Conservation (phyloP, 2,113 vertebrate genomes). For the Burhinus bistriatus region DNA sequence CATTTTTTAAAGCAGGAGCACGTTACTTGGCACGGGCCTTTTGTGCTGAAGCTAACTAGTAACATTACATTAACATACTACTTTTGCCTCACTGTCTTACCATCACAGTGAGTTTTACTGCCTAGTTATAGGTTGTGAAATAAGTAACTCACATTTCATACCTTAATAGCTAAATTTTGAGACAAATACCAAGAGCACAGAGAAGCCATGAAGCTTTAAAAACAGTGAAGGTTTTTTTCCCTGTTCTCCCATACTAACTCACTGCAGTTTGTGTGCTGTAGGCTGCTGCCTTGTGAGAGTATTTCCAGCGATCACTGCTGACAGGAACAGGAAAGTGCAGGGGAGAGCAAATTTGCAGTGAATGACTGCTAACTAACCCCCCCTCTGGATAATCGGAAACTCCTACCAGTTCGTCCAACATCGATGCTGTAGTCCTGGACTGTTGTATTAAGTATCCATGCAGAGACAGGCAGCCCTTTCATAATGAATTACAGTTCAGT, state of each 20-base stretch:
- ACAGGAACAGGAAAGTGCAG: not conserved
- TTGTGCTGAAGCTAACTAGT: not conserved
- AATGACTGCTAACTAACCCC: not conserved
- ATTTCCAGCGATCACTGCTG: not conserved
- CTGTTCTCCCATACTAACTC: not conserved
- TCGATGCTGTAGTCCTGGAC: not conserved
- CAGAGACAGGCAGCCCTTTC: not conserved
- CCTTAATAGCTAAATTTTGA: not conserved
- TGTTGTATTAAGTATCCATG: not conserved
- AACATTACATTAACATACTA: too few species aligned
- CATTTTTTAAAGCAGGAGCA: not conserved
- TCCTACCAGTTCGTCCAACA: fast-evolving
- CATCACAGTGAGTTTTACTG: not conserved
- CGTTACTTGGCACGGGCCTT: fast-evolving
- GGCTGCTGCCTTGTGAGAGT: not conserved
- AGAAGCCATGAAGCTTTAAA: not conserved
- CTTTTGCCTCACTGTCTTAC: not conserved
- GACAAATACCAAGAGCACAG: not conserved
- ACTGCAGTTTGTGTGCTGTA: fast-evolving
- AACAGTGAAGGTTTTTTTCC: not conserved
- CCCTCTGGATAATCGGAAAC: fast-evolving
- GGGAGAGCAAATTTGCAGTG: not conserved
- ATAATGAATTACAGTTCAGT: not conserved
- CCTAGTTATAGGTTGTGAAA: not conserved
- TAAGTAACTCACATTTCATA: not conserved